Percentiles rank a stretch among this genome's conserved stretches.
These are phyloP conservation scores for Poeciliopsis presidionis DNA, from an alignment of 2,797 vertebrate genomes.

Conservation along the genomic window DNA sequence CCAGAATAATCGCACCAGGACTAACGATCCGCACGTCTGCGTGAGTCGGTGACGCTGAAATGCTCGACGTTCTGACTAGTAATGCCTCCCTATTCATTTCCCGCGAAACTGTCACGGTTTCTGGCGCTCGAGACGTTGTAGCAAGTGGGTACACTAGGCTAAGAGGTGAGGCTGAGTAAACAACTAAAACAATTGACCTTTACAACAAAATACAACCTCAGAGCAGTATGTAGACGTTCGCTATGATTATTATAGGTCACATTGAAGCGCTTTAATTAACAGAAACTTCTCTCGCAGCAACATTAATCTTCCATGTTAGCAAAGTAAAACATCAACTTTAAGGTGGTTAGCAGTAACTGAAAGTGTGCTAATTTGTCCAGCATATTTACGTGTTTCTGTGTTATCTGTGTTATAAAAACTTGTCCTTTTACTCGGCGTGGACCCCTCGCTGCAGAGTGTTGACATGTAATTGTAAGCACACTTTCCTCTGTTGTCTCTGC, in stretches of 20 bases:
- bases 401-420: background rate
- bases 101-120: conserved; percentile 71
- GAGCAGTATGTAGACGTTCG: fast-evolving
- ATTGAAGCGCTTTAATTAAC: background rate
- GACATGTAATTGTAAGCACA: conserved; percentile 10
- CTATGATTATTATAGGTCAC: background rate
- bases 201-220: fast-evolving
- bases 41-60: fast-evolving
- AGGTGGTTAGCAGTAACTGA: background rate
- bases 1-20: conserved; percentile 28
- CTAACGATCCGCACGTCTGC: conserved; percentile 9
- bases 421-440: background rate
- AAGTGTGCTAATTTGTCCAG: background rate
- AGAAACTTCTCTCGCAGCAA: too few relatives aligned
- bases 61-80: conserved; percentile 36
- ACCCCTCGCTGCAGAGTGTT: background rate
- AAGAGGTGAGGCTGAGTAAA: conserved; percentile 32
- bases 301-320: conserved; percentile 5
- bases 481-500: background rate
- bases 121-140: conserved; percentile 17
- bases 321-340: background rate
- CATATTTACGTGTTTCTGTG: background rate
- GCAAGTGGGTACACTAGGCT: background rate
- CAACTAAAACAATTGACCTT: background rate
- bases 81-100: conserved; percentile 69